phyloP scores from a whole-genome alignment of 2,888 invertebrate species.

The Dynastes maya region DNA sequence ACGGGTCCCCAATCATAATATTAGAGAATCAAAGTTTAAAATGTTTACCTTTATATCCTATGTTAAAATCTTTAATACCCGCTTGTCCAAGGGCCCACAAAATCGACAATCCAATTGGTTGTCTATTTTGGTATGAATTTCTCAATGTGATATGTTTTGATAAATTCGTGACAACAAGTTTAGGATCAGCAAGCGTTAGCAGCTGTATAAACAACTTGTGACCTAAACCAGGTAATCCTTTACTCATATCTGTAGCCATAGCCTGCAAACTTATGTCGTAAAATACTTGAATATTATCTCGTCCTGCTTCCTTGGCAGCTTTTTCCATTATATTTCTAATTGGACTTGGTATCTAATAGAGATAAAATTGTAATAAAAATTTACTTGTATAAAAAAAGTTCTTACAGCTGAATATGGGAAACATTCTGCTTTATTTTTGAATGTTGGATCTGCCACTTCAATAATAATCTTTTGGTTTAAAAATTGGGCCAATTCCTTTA shows the following conservation, averaged over 20 bases:
- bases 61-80: constrained; percentile 76
- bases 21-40: too few species aligned
- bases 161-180: constrained; percentile 76
- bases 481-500: constrained; percentile 80
- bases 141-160: constrained; percentile 77
- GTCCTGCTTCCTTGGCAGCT: constrained; percentile 76
- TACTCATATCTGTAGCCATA: constrained; percentile 82
- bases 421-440: constrained; percentile 72
- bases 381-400: constrained; percentile 50
- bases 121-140: constrained; percentile 85
- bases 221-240: constrained; percentile 78
- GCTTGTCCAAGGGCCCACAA: constrained; percentile 86
- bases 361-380: constrained; percentile 63
- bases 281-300: constrained; percentile 78
- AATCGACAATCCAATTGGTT: constrained; percentile 80
- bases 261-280: constrained; percentile 81
- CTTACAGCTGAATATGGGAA: constrained; percentile 74
- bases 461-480: constrained; percentile 77
- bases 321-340: constrained; percentile 69
- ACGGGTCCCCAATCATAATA: too few species aligned
- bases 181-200: constrained; percentile 78
- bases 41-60: constrained; percentile 78
- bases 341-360: constrained; percentile 62
- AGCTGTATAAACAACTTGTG: constrained; percentile 82
- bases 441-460: constrained; percentile 78